Base-by-base conservation (phyloP, 2,797 vertebrate species). In the Myripristis jacobus region DNA sequence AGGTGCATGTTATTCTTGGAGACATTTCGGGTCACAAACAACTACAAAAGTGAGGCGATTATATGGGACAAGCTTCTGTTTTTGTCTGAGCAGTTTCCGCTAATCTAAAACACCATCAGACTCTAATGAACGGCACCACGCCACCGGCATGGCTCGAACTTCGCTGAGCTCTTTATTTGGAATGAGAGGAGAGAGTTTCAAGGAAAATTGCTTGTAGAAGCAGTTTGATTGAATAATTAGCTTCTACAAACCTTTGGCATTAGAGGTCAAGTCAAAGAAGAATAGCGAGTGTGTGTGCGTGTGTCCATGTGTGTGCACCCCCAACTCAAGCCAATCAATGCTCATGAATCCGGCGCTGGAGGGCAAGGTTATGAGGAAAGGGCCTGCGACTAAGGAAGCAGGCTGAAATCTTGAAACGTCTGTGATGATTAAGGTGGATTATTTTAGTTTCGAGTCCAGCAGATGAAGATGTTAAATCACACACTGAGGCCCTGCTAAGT, bases 201-300 rank as follows among this genome's bases (percentile, higher is more conserved):
- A 61, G 25, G 70, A 80, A 87, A 83, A 88, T 70, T 71, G 84
- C 70, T 83, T 85, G 65, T 66, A 80, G 76, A 50, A 85, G 85
- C 67, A 55, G 78, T 86, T 80, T 87, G 79, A 91, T 77, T 88
- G 70, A 84, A 86, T 88, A 86, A 89, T 91, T 83, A 78, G 62
- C 85, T 78, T 87, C 62, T 77, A 66, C 71, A 82, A 87, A 84
- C 84, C 86, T 88, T 88, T 85, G 83, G 75, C 86, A 80, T 82
- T 71, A 74, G 73, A 88, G 90, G 89, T 89, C 89, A 89, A 73
- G 75, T 74, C 43, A 68, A 79, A 88, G 78, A 91, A 83, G 66
- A 88, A 89, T 74, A 44, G 43, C 53, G 27, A 27, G 21, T 27
- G 36, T 27, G 55, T 56, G 67, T 46, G 48, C 24, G 7, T 55